Evolutionary conservation across 2,888 invertebrate genomes (phyloP), one percentile per base, ranked within the genome.

Genomic region (Drosophila meridionalis): DNA sequence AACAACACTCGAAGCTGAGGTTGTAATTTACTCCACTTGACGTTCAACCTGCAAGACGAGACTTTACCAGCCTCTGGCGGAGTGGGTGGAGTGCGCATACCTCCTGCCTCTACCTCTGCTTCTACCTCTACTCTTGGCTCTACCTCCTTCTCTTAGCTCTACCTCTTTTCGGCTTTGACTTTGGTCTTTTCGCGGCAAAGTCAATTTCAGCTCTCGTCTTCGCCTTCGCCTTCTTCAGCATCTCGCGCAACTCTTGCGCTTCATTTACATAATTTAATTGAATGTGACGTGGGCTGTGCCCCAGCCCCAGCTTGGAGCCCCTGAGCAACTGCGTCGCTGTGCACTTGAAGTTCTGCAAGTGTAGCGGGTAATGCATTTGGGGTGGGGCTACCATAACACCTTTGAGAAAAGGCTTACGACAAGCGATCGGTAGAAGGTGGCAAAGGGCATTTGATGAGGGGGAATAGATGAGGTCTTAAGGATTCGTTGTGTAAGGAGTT

Each of bases 241-340:
- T 57, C 69, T 69, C 73, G 78, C 71, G 60, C 81, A 79, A 83
- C 85, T 82, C 88, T 82, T 82, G 84, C 80, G 78, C 81, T 77
- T 87, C 80, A 90, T 90, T 90, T 90, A 78, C 90, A 90, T 90
- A 91, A 90, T 90, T 90, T 90, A 90, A 90, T 90, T 90, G 91
- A 90, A 91, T 91, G 90, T 83, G 79, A 86, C 75, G 89, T 83
- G 74, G 80, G 78, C 62, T 62, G 76, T 59, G 14, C 65, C 40
- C 43, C 26, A 53, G 14, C 65, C 40, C 43, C 26, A 53, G 45
- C 12, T 9, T 28, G 59, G 20, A 38, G 59, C 59, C 59, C 28
- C 30, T 12, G 20, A 40, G 42, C 56, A 40, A 40, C 14, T 2
- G 20, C 30, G 9, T 47, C 59, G 38, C 12, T n/a, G 45, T 53